Percentiles rank a stretch among this genome's conserved stretches.
Evolutionary conservation across 2,888 invertebrate genomes (phyloP).

Genomic region (Leptinotarsa peninsularis): DNA sequence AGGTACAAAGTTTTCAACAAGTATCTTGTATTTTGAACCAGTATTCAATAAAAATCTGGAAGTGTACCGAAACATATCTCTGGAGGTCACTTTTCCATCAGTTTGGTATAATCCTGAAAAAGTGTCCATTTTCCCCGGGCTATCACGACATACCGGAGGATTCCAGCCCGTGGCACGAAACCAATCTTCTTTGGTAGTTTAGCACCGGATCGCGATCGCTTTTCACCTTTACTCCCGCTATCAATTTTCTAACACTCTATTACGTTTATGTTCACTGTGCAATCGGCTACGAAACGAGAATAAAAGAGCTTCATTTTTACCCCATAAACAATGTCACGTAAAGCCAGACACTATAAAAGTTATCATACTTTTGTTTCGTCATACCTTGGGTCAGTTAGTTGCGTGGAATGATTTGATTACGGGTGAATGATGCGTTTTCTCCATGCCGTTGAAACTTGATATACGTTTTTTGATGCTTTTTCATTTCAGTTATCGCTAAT

Average conservation of each 20-base stretch:
- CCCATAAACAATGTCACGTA: conserved; percentile 52
- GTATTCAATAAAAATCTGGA: too few relatives aligned
- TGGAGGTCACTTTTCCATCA: too few relatives aligned
- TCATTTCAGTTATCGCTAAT: conserved; percentile 23
- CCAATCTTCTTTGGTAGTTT: conserved; percentile 60
- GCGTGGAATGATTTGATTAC: conserved; percentile 17
- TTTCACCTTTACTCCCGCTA: conserved; percentile 62
- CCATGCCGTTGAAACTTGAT: neutral
- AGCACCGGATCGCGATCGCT: conserved; percentile 60
- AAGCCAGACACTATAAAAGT: conserved; percentile 17
- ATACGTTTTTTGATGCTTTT: neutral
- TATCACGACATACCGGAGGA: conserved; percentile 15
- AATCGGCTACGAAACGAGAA: conserved; percentile 59
- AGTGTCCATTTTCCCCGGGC: conserved; percentile 10
- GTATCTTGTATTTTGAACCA: too few relatives aligned
- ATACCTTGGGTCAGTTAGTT: conserved; percentile 11
- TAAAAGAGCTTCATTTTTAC: conserved; percentile 61
- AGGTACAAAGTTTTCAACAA: too few relatives aligned
- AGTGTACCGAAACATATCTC: too few relatives aligned
- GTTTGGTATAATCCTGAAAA: neutral
- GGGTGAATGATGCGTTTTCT: neutral
- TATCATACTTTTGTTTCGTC: conserved; percentile 15
- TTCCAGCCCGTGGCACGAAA: conserved; percentile 56
- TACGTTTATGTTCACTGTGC: conserved; percentile 59
- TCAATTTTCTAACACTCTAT: conserved; percentile 62